phyloP scores from a whole-genome alignment of 2,113 vertebrate genomes.

The Eupsittula cactorum region DNA sequence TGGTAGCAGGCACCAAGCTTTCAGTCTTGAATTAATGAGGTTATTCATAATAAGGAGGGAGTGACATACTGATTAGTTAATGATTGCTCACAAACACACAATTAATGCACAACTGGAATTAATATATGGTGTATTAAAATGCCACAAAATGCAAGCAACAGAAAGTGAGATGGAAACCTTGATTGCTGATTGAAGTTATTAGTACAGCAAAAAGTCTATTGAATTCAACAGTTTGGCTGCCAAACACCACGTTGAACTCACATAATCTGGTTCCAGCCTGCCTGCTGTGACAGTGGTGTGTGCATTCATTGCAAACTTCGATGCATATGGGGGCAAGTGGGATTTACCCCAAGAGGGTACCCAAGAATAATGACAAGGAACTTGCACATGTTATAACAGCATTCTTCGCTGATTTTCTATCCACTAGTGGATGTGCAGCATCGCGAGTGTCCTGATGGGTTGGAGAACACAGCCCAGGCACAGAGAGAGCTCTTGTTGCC shows the following conservation, averaged over 20 bases:
- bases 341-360: neutral
- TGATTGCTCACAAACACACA: slow-evolving; percentile 67
- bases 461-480: neutral
- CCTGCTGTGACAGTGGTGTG: neutral
- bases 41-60: slow-evolving; percentile 70
- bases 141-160: slow-evolving; percentile 52
- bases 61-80: slow-evolving; percentile 76
- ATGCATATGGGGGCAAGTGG: neutral
- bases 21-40: slow-evolving; percentile 70
- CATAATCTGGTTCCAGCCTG: neutral
- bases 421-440: rapidly evolving
- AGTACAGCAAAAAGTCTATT: neutral
- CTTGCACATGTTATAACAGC: neutral
- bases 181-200: slow-evolving; percentile 47
- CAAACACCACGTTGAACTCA: neutral
- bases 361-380: neutral
- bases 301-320: neutral
- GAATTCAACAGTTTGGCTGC: slow-evolving; percentile 10
- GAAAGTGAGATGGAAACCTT: slow-evolving; percentile 58
- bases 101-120: slow-evolving; percentile 74
- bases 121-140: slow-evolving; percentile 71
- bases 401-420: neutral
- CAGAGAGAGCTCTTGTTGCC: neutral
- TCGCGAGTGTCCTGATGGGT: neutral
- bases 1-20: slow-evolving; percentile 50